Base-by-base conservation (phyloP, 2,888 invertebrate genomes). In the Dicyrtomina minuta region DNA sequence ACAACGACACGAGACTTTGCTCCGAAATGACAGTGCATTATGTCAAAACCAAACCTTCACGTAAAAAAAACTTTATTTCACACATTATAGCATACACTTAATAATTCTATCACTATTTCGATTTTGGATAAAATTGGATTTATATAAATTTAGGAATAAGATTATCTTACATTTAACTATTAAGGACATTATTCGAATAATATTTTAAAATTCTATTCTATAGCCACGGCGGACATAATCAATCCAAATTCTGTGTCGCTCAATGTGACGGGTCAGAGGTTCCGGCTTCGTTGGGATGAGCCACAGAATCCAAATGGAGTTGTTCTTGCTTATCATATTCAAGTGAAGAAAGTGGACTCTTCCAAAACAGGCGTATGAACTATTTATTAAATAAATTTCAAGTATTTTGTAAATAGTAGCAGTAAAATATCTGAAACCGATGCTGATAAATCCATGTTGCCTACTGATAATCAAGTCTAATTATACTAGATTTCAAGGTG, bases 271-370 rank as follows among this genome's bases (percentile, higher is more conserved):
- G 79, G 82, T 24, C 86, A 86, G 0, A 85, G 85, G 76, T 87
- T 91, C 15, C 87, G 87, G 58, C 83, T 93, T 2, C 85, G 84
- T 27, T 97, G 97, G 97, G 84, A 86, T 2, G 89, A 90, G 76
- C 96, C 97, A 0, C 78, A 80, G 24, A 84, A 88, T 73, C 96
- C 97, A 0, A 98, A 98, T 82, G 95, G 97, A 8, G 72, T 78
- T n/a, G 59, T 76, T 56, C 87, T 93, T 51, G 89, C 90, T 0
- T 97, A 96, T 82, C 87, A 88, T 73, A 88, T 96, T 65, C 87
- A 89, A 75, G 92, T 91, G 80, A 86, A 86, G 73, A 85, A 87
- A 64, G 84, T 88, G 27, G 89, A 89, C 70, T 86, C 87, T 53
- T 85, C 86, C 79, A 87, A 88, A 81, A 89, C 88, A 80, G 79